These are phyloP conservation scores for Dicerorhinus sumatrensis DNA, from an alignment of 2,113 vertebrate genomes.

Conservation along the genomic window DNA sequence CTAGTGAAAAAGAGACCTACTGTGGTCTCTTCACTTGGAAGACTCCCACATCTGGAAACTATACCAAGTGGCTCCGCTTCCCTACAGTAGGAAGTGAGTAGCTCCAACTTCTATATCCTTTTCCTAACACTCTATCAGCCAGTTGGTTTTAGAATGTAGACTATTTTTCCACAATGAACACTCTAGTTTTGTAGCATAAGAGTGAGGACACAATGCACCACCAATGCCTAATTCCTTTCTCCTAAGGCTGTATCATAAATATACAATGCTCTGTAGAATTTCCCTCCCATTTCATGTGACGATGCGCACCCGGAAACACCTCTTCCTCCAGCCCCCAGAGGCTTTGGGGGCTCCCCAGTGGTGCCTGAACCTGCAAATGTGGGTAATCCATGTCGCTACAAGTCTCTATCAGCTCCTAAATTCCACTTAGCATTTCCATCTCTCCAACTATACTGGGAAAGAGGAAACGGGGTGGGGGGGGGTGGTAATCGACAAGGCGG, in stretches of 20 bases:
- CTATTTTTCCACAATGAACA: background rate
- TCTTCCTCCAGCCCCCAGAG: background rate
- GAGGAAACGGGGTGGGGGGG: too few relatives aligned
- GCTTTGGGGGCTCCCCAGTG: background rate
- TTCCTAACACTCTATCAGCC: background rate
- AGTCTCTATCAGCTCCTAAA: background rate
- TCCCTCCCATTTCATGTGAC: background rate
- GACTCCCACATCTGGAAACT: background rate
- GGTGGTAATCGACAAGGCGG: background rate
- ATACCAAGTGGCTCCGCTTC: background rate
- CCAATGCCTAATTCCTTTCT: background rate
- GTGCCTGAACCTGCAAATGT: background rate
- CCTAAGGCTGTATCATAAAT: background rate
- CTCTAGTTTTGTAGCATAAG: background rate
- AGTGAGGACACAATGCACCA: background rate
- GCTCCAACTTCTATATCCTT: background rate
- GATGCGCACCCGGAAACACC: background rate
- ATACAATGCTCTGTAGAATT: background rate
- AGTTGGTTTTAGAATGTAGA: background rate
- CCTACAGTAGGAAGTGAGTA: background rate
- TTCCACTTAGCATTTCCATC: background rate
- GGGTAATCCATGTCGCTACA: background rate
- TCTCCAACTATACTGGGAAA: background rate
- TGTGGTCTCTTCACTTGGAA: background rate
- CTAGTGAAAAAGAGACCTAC: background rate